phyloP scores from a whole-genome alignment of 2,888 invertebrate genomes.

The Xanthia icteritia region DNA sequence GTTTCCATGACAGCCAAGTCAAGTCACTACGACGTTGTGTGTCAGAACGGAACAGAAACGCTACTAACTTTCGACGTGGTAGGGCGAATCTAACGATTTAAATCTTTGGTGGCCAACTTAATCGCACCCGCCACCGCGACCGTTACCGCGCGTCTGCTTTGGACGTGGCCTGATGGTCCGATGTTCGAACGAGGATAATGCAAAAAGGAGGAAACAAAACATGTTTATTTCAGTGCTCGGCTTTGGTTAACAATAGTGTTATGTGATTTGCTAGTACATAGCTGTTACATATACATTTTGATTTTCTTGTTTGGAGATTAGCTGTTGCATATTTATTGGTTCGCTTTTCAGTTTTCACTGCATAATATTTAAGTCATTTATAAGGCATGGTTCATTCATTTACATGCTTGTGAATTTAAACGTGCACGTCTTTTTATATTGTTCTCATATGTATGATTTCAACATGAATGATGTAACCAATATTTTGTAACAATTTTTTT shows the following conservation, averaged over 20 bases:
- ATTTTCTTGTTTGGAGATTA: constrained; percentile 18
- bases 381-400: not conserved
- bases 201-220: constrained; percentile 72
- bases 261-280: constrained; percentile 26
- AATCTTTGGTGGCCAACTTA: not conserved
- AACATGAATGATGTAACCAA: no score
- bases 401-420: not conserved
- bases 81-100: not conserved
- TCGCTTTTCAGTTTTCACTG: constrained; percentile 10
- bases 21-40: no score
- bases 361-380: not conserved
- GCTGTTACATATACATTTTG: constrained; percentile 29
- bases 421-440: no score
- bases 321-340: not conserved
- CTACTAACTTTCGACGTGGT: no score
- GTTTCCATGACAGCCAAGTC: no score
- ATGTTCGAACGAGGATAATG: constrained; percentile 68
- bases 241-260: constrained; percentile 58
- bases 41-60: no score
- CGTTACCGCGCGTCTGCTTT: not conserved
- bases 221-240: constrained; percentile 65
- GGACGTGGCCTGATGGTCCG: constrained; percentile 19
- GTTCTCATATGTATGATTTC: no score
- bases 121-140: not conserved
- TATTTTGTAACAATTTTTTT: no score